phyloP scores from a whole-genome alignment of 1,140 invertebrate species.

The Potamilus streckersoni region DNA sequence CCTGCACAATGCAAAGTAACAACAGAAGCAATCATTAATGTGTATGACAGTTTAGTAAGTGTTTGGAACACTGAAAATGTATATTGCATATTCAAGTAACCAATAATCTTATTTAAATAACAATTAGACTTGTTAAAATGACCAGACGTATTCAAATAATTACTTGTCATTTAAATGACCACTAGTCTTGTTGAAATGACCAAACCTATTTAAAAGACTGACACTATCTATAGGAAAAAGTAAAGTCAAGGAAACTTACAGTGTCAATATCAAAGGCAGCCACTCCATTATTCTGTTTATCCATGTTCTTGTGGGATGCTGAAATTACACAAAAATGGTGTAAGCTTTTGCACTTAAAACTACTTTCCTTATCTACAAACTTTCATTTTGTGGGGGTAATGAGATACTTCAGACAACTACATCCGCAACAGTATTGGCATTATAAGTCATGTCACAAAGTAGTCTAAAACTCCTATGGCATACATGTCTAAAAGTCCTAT shows the following conservation, averaged over 20 bases:
- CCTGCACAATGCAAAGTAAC: too few relatives aligned
- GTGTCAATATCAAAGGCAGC: conserved; percentile 45
- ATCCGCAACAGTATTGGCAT: too few relatives aligned
- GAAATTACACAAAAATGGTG: conserved; percentile 16
- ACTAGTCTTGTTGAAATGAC: not conserved
- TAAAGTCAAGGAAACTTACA: conserved; percentile 37
- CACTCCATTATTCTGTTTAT: conserved; percentile 38
- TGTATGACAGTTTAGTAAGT: too few relatives aligned
- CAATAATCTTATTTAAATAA: not conserved
- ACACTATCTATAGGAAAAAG: not conserved
- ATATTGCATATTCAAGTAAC: too few relatives aligned
- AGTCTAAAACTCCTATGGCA: too few relatives aligned
- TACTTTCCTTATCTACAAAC: not conserved
- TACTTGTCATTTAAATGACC: too few relatives aligned
- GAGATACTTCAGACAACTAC: too few relatives aligned
- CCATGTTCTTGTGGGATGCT: conserved; percentile 44
- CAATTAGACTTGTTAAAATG: not conserved
- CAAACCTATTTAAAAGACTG: not conserved
- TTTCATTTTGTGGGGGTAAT: not conserved
- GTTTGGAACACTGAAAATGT: too few relatives aligned
- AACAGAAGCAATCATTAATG: too few relatives aligned
- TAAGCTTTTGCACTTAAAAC: not conserved
- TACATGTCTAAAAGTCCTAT: too few relatives aligned
- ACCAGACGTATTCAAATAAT: not conserved
- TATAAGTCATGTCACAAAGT: too few relatives aligned